Evolutionary conservation across 1,140 invertebrate species (phyloP), one percentile per base, ranked within the genome.

Genomic region (Drosophila prosaltans): DNA sequence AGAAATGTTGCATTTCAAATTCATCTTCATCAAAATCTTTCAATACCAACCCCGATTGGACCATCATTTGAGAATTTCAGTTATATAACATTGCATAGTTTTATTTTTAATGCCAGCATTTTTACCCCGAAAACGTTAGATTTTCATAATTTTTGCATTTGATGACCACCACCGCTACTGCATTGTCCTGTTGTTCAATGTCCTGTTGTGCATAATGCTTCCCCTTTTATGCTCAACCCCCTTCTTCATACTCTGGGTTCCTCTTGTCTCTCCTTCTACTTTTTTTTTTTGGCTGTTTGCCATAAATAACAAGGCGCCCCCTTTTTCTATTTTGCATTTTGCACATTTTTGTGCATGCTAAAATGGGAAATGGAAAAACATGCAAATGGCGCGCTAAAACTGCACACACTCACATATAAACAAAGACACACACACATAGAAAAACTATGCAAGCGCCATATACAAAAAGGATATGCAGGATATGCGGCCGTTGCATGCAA

Each of bases 351-450:
- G 57, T 36, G 57, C 68, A 79, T 69, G 67, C 16, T 16, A 45
- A 85, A 80, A 74, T 69, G 64, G 48, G 45, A 66, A 72, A 65
- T 74, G 60, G 43, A 71, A 75, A 75, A 88, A 80, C 84, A 88
- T 88, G 84, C 85, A 88, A 88, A 88, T 88, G 85, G 84, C 84
- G 84, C 69, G 77, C 69, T 59, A 68, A 78, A 80, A 85, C 57
- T 72, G 48, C 58, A 72, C 51, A 67, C 57, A 64, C 72, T 80
- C 16, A 48, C 21, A 48, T 2, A 51, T 8, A 64, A 64, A 69
- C 55, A 61, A 39, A 1, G 40, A 67, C 45, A 67, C 51, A 64
- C 65, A 48, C 45, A 48, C 6, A 48, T 6, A 63, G 65, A 68
- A 48, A 60, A 39, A 3, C 3, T 36, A 36, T 36, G 32, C 32